Evolutionary conservation across 2,113 vertebrate genomes (phyloP).

Genomic region (Eurypyga helias): DNA sequence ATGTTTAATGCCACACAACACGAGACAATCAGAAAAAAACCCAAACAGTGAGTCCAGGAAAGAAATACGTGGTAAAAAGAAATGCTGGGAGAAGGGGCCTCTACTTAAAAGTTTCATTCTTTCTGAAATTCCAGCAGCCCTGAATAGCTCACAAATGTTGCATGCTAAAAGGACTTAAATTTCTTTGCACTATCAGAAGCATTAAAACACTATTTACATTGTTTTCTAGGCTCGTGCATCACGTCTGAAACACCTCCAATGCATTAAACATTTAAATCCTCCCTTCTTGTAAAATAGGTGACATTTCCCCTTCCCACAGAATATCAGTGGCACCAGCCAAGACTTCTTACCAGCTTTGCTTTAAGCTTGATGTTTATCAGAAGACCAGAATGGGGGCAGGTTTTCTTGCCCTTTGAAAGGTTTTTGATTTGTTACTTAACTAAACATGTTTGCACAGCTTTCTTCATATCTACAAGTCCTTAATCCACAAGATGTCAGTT

Average conservation of each 20-base stretch:
- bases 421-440: slow-evolving; percentile 68
- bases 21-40: background rate
- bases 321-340: background rate
- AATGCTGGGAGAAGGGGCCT: background rate
- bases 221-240: slow-evolving; percentile 10
- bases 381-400: slow-evolving; percentile 25
- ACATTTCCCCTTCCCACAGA: background rate
- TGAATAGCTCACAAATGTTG: background rate
- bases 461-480: slow-evolving; percentile 51
- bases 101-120: slow-evolving; percentile 3
- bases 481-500: slow-evolving; percentile 69
- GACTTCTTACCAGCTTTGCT: background rate
- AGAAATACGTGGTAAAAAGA: background rate
- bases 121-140: background rate
- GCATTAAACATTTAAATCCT: slow-evolving; percentile 33
- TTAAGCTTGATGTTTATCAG: slow-evolving; percentile 50
- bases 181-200: background rate
- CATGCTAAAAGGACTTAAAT: background rate
- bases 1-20: background rate
- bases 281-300: background rate
- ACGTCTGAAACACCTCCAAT: background rate
- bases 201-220: slow-evolving; percentile 30
- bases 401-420: slow-evolving; percentile 38
- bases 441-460: slow-evolving; percentile 63
- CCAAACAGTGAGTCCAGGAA: background rate